Conservation (phyloP, 2,888 invertebrate genomes). For the Papilio elwesi region DNA sequence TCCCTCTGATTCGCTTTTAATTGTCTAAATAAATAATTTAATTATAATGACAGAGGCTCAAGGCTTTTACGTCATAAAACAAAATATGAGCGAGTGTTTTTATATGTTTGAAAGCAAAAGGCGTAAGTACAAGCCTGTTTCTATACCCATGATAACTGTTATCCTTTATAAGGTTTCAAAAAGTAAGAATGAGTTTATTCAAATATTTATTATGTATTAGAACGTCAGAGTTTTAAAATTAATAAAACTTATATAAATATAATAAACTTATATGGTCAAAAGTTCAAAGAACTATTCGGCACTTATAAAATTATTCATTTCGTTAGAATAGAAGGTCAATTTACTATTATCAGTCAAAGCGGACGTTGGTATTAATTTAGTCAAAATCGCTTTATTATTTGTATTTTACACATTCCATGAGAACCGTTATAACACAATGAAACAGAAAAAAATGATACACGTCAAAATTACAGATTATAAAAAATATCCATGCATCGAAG, state of each 20-base stretch:
- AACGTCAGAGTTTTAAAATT: too few relatives aligned
- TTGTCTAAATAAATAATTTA: background rate
- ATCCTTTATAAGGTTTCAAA: too few relatives aligned
- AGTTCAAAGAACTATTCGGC: slow-evolving; percentile 35
- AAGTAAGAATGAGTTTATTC: too few relatives aligned
- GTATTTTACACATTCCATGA: background rate
- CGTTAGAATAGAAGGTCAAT: slow-evolving; percentile 25
- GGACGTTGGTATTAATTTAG: slow-evolving; percentile 3
- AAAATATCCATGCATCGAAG: too few relatives aligned
- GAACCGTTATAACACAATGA: background rate
- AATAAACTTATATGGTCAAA: background rate
- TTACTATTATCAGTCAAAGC: slow-evolving; percentile 20
- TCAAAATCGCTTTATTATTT: background rate
- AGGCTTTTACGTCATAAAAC: slow-evolving; percentile 1
- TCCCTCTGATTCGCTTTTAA: too few relatives aligned
- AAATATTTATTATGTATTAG: too few relatives aligned
- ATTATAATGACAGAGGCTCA: background rate
- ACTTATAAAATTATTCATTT: slow-evolving; percentile 28
- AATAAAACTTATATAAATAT: background rate
- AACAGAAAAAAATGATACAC: background rate
- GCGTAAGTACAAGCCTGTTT: background rate
- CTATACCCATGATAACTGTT: too few relatives aligned
- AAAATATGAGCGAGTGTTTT: background rate
- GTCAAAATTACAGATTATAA: too few relatives aligned
- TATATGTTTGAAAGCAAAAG: background rate